phyloP scores from a whole-genome alignment of 2,888 invertebrate species.

The Cosmia trapezina region DNA sequence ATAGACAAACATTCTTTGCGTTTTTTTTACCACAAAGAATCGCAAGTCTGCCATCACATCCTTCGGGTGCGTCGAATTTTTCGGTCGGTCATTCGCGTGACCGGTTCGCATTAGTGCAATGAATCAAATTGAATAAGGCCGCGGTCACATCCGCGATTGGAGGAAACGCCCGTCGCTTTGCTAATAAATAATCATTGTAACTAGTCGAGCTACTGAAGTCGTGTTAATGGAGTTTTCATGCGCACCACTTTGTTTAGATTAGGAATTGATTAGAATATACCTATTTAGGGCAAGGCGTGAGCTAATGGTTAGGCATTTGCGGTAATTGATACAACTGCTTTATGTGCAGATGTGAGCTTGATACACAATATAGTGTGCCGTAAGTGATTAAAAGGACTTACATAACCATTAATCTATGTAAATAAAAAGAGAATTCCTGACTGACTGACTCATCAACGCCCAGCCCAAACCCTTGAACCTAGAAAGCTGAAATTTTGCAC shows the following conservation, averaged over 20 bases:
- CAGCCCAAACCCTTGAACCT: too few species aligned
- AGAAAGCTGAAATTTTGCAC: too few species aligned
- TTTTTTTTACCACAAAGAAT: constrained; percentile 34
- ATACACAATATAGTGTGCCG: not conserved
- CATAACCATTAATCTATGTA: too few species aligned
- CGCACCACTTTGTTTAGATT: constrained; percentile 63
- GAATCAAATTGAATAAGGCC: constrained; percentile 86
- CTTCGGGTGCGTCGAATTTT: constrained; percentile 74
- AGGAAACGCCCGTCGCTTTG: constrained; percentile 75
- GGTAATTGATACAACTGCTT: constrained; percentile 47
- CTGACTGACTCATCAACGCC: too few species aligned
- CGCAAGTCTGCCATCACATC: constrained; percentile 56
- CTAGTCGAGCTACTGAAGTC: constrained; percentile 64
- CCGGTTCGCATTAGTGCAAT: constrained; percentile 82
- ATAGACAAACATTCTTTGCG: not conserved
- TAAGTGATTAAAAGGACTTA: constrained; percentile 8
- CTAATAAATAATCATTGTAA: constrained; percentile 84
- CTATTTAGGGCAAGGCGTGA: constrained; percentile 48
- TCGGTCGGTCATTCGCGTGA: constrained; percentile 84
- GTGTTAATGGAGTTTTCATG: constrained; percentile 68
- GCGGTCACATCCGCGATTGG: constrained; percentile 76
- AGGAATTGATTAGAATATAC: constrained; percentile 58
- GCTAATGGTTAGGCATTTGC: constrained; percentile 34
- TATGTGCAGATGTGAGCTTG: constrained; percentile 9
- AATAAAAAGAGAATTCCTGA: too few species aligned